Conservation (phyloP, 1,140 invertebrate genomes). For the Acromyrmex heyeri region DNA sequence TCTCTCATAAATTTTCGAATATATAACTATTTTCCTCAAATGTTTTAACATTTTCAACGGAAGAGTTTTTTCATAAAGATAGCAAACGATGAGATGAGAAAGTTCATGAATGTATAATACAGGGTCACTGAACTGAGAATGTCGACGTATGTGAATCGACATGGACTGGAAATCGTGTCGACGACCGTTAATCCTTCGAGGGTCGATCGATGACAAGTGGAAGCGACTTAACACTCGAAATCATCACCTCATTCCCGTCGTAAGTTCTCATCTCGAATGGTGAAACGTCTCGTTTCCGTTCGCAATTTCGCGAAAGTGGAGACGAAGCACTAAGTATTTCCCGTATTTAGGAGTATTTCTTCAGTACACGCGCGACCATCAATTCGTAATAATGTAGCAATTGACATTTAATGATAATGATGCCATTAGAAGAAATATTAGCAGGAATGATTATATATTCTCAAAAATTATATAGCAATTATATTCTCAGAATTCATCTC, state of each 20-base stretch:
- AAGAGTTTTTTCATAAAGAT: conserved; percentile 32
- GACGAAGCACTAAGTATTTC: not conserved
- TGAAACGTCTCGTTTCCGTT: not conserved
- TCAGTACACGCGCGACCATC: not conserved
- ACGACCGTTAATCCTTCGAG: conserved; percentile 43
- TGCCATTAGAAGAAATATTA: not conserved
- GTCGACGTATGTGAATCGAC: conserved; percentile 29
- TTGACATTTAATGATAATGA: conserved; percentile 6
- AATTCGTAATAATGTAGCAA: not conserved
- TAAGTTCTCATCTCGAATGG: not conserved
- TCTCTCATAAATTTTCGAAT: conserved; percentile 7
- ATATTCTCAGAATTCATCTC: not conserved
- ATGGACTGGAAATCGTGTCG: conserved; percentile 1
- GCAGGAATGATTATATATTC: not conserved
- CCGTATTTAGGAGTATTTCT: not conserved
- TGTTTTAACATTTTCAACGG: conserved; percentile 25
- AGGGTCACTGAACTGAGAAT: conserved; percentile 15
- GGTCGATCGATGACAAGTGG: conserved; percentile 20
- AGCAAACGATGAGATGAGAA: not conserved
- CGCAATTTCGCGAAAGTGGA: conserved; percentile 23
- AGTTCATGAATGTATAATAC: conserved; percentile 45
- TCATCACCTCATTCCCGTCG: not conserved
- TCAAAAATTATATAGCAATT: not conserved
- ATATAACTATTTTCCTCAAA: conserved; percentile 1
- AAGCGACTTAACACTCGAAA: conserved; percentile 40